A percentile compares a stretch with the other conserved stretches of the same genome.
These are phyloP conservation scores for Psephotus haematonotus DNA, from an alignment of 2,113 vertebrate species.

Conservation along the genomic window DNA sequence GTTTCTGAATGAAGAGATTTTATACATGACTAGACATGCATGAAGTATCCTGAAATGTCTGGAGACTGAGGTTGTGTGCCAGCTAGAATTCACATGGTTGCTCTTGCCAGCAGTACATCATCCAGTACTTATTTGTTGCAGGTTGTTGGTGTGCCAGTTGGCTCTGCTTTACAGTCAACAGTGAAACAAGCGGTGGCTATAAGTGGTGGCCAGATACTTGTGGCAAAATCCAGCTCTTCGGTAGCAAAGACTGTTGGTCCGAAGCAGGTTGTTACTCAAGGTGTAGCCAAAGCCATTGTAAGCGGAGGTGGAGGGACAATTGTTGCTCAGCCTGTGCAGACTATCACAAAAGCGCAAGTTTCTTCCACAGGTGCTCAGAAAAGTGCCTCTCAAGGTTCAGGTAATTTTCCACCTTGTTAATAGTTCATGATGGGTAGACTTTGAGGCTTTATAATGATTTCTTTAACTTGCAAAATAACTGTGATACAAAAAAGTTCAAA, in stretches of 20 bases:
- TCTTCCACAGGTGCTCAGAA: conserved; percentile 83
- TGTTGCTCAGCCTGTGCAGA: conserved; percentile 85
- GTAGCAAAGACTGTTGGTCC: conserved; percentile 89
- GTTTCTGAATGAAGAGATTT: background rate
- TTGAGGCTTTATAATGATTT: background rate
- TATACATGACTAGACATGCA: background rate
- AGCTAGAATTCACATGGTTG: background rate
- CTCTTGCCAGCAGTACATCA: background rate
- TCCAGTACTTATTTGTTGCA: conserved; percentile 63
- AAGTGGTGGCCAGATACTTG: conserved; percentile 95
- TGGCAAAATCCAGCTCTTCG: conserved; percentile 89
- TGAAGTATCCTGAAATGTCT: background rate
- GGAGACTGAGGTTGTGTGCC: background rate
- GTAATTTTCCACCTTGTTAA: conserved; percentile 37
- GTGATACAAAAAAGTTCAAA: background rate
- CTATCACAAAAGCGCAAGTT: conserved; percentile 83
- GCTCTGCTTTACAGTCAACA: conserved; percentile 87
- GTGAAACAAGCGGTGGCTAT: conserved; percentile 94
- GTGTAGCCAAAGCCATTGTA: conserved; percentile 96
- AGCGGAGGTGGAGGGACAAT: conserved; percentile 85
- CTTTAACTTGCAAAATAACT: background rate
- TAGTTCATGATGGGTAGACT: background rate
- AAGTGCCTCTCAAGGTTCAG: conserved; percentile 88
- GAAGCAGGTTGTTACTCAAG: conserved; percentile 95
- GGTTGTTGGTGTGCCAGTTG: conserved; percentile 91